Conservation (phyloP, 1,140 invertebrate species). For the Rhagoletis zephyria region DNA sequence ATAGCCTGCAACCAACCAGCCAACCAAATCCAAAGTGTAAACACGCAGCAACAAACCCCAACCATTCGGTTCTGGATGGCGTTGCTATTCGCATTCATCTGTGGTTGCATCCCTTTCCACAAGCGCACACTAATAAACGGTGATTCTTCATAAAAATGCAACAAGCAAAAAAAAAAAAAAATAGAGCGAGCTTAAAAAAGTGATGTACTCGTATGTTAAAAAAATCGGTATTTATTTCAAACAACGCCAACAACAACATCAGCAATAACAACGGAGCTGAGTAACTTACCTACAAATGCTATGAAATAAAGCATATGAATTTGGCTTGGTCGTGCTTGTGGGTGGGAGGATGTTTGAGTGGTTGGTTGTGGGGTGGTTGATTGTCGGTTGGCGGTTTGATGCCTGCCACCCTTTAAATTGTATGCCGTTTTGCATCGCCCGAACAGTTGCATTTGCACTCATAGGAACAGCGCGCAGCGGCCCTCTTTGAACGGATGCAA, state of each 20-base stretch:
- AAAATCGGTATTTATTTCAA: slow-evolving; percentile 68
- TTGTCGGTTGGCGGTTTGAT: slow-evolving; percentile 48
- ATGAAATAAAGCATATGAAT: slow-evolving; percentile 64
- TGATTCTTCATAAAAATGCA: slow-evolving; percentile 39
- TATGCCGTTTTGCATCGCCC: slow-evolving; percentile 57
- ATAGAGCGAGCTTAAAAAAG: not conserved
- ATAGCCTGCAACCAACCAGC: not conserved
- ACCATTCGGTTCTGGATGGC: not conserved
- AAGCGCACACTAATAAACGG: not conserved
- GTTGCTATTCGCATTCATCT: slow-evolving; percentile 20
- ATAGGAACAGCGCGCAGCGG: not conserved
- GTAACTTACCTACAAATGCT: slow-evolving; percentile 62
- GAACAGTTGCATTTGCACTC: slow-evolving; percentile 9
- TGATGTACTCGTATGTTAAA: slow-evolving; percentile 58
- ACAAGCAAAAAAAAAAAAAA: not conserved
- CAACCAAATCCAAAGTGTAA: slow-evolving; percentile 49
- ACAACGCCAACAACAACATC: slow-evolving; percentile 58
- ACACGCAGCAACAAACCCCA: slow-evolving; percentile 29
- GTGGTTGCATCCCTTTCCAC: not conserved
- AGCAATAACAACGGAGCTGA: not conserved
- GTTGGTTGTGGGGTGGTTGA: too few relatives aligned
- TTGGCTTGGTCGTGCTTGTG: slow-evolving; percentile 45
- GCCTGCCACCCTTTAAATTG: slow-evolving; percentile 18
- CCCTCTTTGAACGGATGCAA: not conserved
- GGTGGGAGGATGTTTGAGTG: slow-evolving; percentile 24